Evolutionary conservation across 2,113 vertebrate genomes (phyloP), one percentile per base, ranked within the genome.

Genomic region (Ia io): DNA sequence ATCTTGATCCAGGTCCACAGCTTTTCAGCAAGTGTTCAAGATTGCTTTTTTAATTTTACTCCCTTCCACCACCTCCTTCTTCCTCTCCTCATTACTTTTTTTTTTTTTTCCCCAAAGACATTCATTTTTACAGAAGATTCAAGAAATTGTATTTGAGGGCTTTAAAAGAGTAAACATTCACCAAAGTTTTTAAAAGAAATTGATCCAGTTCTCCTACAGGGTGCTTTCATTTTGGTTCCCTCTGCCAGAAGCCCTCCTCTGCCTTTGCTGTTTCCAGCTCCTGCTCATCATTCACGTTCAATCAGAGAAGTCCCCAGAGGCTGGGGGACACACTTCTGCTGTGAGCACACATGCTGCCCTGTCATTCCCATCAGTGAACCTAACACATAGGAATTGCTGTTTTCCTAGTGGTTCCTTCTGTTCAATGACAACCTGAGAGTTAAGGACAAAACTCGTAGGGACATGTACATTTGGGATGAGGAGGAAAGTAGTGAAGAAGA

Each of bases 1-100:
- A 23, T 2, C 3, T 32, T 9, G 18, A 59, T 42, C 1, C 2
- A 28, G 0, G 56, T 40, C 30, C 6, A 18, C 0, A 25, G 8
- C 2, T 70, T 69, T 91, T 53, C 16, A 53, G 28, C 8, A 47
- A 53, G 4, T 0, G 0, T 14, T 65, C 0, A 40, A 2, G 40
- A 23, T 20, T 80, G 30, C 5, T 74, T 93, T 79, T 56, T 5
- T 6, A 22, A 37, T 17, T 56, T 51, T 67, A 25, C n/a, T 84
- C 6, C 1, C n/a, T 25, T n/a, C 22, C n/a, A n/a, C 1, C 13
- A 30, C 32, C 18, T 37, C 23, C 37, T 44, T 2, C 32, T 65
- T 4, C n/a, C 51, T 47, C 2, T 32, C 35, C 1, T 35, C 1
- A 1, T 77, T 65, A 12, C 13, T 11, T 85, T 4, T 78, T 71